Conservation (phyloP, 1,140 invertebrate species). For the Pachyrhynchus sulphureomaculatus region DNA sequence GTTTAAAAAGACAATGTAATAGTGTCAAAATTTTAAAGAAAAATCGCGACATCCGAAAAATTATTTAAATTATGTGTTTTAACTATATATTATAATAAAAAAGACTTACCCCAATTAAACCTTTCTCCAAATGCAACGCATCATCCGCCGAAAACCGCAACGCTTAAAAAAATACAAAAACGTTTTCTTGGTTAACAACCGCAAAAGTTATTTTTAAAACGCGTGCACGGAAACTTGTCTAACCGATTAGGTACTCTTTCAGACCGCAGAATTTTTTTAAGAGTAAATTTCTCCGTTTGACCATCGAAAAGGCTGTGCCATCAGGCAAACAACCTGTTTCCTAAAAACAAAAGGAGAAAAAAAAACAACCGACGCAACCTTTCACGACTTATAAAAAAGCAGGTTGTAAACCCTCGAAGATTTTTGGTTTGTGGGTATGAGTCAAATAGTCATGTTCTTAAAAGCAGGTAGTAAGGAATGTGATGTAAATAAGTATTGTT, state of each 20-base stretch:
- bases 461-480: not conserved
- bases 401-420: constrained; percentile 14
- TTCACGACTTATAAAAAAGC: constrained; percentile 11
- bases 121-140: no score
- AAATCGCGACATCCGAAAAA: no score
- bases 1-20: no score
- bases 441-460: constrained; percentile 1
- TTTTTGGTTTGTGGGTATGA: not conserved
- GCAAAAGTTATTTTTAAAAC: constrained; percentile 11
- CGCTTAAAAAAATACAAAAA: no score
- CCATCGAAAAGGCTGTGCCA: no score
- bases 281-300: constrained; percentile 13
- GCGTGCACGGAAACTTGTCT: constrained; percentile 21
- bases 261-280: constrained; percentile 26
- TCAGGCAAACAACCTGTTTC: constrained; percentile 21
- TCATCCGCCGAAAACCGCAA: no score
- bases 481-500: no score
- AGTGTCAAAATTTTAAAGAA: no score
- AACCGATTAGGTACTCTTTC: constrained; percentile 22
- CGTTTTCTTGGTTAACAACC: not conserved
- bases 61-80: no score
- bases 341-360: constrained; percentile 9
- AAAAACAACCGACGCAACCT: no score
- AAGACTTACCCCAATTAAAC: no score
- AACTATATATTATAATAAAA: no score